Percentiles rank a stretch among this genome's conserved stretches.
These are phyloP conservation scores for Leptoclinus maculatus DNA, from an alignment of 2,797 vertebrate species.

Conservation along the genomic window DNA sequence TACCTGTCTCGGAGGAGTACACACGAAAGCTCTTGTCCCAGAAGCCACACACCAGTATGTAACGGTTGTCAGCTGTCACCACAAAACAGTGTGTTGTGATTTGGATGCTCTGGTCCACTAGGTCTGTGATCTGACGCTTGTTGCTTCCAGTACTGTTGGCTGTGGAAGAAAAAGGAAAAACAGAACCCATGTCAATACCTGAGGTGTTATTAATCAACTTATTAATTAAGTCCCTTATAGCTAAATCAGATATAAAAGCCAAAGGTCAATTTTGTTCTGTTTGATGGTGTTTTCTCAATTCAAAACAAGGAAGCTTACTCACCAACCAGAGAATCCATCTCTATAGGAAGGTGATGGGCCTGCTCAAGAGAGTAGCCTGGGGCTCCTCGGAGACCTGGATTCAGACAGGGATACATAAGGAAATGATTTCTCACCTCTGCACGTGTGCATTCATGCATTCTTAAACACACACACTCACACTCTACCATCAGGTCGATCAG, in stretches of 20 bases:
- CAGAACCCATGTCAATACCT: slow-evolving; percentile 29
- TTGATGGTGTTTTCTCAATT: slow-evolving; percentile 8
- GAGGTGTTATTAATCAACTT: slow-evolving; percentile 7
- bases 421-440: slow-evolving; percentile 41
- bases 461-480: slow-evolving; percentile 17
- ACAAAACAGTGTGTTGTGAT: slow-evolving; percentile 99
- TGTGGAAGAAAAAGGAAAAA: slow-evolving; percentile 62
- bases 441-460: slow-evolving; percentile 16
- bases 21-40: slow-evolving; percentile 99
- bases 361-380: slow-evolving; percentile 98
- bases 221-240: not conserved
- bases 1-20: slow-evolving; percentile 98
- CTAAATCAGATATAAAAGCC: slow-evolving; percentile 4
- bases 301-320: slow-evolving; percentile 59
- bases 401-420: slow-evolving; percentile 38
- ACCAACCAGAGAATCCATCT: slow-evolving; percentile 98
- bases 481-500: slow-evolving; percentile 46
- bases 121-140: slow-evolving; percentile 98
- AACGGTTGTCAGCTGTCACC: slow-evolving; percentile 99
- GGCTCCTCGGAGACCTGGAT: slow-evolving; percentile 93
- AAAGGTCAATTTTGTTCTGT: not conserved
- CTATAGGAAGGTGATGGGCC: slow-evolving; percentile 98
- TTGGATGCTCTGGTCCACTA: slow-evolving; percentile 99
- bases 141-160: slow-evolving; percentile 95
- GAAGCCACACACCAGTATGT: slow-evolving; percentile 98